These are phyloP conservation scores for Aviceda subcristata DNA, from an alignment of 2,113 vertebrate genomes.

Conservation along the genomic window DNA sequence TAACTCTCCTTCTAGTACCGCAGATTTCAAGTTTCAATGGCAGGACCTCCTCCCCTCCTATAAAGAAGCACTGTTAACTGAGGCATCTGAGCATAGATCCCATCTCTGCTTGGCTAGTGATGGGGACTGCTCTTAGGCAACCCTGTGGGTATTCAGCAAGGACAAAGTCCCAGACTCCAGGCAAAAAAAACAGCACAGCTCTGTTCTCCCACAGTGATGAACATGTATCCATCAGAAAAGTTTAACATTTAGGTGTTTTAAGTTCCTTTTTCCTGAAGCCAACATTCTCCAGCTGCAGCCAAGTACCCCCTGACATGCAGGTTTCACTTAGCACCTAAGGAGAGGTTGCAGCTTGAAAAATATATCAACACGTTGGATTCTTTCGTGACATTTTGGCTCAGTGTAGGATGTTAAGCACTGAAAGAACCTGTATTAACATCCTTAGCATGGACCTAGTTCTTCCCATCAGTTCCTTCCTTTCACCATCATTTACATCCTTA, in stretches of 20 bases:
- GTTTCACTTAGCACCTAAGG: neutral
- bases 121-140: neutral
- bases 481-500: neutral
- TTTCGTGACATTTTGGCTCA: neutral
- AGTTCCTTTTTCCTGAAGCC: neutral
- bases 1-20: neutral
- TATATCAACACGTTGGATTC: neutral
- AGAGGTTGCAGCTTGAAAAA: neutral
- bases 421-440: neutral
- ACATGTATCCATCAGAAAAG: neutral
- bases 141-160: neutral
- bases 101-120: neutral
- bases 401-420: neutral
- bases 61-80: neutral
- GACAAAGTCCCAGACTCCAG: neutral
- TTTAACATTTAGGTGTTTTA: neutral
- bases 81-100: neutral
- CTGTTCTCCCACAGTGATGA: neutral
- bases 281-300: neutral
- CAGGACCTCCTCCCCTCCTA: neutral
- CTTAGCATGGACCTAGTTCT: neutral
- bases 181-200: neutral
- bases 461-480: neutral
- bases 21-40: neutral
- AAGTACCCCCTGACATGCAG: neutral